Evolutionary conservation across 1,140 invertebrate genomes (phyloP), one percentile per base, ranked within the genome.

Genomic region (Leptestheria dahalacensis): DNA sequence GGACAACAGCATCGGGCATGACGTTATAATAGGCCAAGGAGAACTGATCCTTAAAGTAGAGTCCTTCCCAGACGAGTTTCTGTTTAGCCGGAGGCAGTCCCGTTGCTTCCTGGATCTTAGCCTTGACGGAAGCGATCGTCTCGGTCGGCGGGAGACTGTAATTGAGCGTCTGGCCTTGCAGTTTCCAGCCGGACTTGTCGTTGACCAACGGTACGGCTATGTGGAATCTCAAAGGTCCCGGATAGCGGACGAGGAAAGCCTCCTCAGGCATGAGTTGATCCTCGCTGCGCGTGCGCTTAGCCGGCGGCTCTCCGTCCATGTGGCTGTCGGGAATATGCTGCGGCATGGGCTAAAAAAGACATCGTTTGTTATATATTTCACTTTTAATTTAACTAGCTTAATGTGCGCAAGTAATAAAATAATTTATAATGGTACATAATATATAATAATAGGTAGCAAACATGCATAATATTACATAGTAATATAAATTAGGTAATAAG

Each of bases 1-100:
- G 84, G 47, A 99, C 81, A n/a, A 83, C 74, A 12, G 83, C 84
- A 48, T 85, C 87, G 10, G 85, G 83, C 0, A 81, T 75, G 24
- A 98, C 80, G 73, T 99, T 99, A 74, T 99, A 99, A 75, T 86
- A 99, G 0, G 91, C 96, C 69, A 98, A 76, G 1, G 85, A 83
- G 69, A 96, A 93, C 21, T 83, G 91, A 75, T 99, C 95, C 72
- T 99, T 98, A 73, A 98, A 92, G 75, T 98, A 98, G 70, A 97
- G 83, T 48, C 93, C 93, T 86, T 94, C 90, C 68, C 84, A 85
- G 64, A 91, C 84, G 12, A 97, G 73, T 73, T 99, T 99, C 73
- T 98, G 95, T 75, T 99, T 99, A 56, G 91, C 91, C 50, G 86
- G 88, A n/a, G 93, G 91, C 81, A 99, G 88, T 47, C 85, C 86